These are phyloP conservation scores for Phymastichus coffea DNA, from an alignment of 1,140 invertebrate genomes.

Conservation along the genomic window DNA sequence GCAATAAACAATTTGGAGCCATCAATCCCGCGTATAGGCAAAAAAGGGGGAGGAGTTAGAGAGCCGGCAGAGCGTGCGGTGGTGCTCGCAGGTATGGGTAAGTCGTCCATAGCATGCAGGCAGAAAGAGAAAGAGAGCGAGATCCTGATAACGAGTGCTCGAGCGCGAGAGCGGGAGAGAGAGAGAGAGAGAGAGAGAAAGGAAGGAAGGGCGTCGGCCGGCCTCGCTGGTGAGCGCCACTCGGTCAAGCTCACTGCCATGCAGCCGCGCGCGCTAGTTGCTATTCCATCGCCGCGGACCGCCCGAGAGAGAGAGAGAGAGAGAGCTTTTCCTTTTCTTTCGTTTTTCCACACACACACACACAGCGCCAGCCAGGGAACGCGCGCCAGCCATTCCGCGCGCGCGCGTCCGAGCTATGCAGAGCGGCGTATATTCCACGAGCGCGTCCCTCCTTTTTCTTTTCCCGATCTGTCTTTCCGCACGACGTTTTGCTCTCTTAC, in stretches of 20 bases:
- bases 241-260: conserved; percentile 44
- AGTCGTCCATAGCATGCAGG: background rate
- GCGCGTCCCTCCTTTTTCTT: conserved; percentile 1
- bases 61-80: background rate
- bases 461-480: conserved; percentile 5
- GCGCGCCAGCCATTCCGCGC: too few species aligned
- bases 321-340: too few species aligned
- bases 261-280: conserved; percentile 25
- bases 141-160: background rate
- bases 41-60: background rate
- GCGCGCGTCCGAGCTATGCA: too few species aligned
- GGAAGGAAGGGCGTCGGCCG: conserved; percentile 36
- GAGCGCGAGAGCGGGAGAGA: background rate
- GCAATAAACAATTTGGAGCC: too few species aligned
- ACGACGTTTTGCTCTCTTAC: conserved; percentile 18
- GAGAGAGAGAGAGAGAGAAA: background rate
- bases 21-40: too few species aligned
- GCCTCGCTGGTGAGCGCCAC: conserved; percentile 37
- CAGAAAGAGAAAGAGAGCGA: background rate
- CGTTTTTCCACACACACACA: background rate
- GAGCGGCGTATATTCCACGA: too few species aligned
- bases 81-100: conserved; percentile 1
- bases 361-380: too few species aligned
- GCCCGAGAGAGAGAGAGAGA: too few species aligned
- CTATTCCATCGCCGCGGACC: conserved; percentile 27